Conservation (phyloP, 2,888 invertebrate genomes). For the Halocaridina rubra region DNA sequence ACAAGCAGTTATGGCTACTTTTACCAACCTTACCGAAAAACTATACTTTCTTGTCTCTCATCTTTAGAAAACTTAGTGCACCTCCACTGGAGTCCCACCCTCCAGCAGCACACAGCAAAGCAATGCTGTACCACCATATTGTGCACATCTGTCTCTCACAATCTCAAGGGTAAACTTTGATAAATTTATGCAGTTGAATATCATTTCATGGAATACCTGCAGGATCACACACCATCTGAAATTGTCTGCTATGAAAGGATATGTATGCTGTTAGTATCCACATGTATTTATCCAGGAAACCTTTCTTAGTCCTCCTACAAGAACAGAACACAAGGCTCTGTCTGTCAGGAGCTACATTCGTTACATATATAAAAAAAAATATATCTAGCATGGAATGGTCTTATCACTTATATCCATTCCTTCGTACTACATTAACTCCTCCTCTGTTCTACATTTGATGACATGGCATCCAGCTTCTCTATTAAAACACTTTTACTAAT, state of each 20-base stretch:
- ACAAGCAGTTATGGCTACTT: neutral
- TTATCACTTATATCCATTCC: neutral
- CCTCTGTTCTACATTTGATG: neutral
- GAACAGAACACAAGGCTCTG: neutral
- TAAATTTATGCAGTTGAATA: neutral
- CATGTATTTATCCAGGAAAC: neutral
- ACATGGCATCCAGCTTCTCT: neutral
- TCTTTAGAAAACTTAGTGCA: neutral
- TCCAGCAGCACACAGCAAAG: neutral
- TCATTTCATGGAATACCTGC: conserved; percentile 20
- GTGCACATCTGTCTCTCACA: neutral
- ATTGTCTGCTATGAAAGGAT: neutral
- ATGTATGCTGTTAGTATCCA: neutral
- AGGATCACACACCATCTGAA: neutral
- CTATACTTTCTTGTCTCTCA: neutral
- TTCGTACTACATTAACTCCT: neutral
- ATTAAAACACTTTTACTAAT: no score
- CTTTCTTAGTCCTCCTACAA: neutral
- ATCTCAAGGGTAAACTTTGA: neutral
- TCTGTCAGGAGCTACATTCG: neutral
- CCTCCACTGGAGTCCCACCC: neutral
- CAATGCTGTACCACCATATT: neutral
- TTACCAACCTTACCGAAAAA: neutral
- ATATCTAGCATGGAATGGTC: neutral
- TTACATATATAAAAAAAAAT: no score